phyloP scores from a whole-genome alignment of 2,888 invertebrate genomes.

The Standfussiana lucernea region DNA sequence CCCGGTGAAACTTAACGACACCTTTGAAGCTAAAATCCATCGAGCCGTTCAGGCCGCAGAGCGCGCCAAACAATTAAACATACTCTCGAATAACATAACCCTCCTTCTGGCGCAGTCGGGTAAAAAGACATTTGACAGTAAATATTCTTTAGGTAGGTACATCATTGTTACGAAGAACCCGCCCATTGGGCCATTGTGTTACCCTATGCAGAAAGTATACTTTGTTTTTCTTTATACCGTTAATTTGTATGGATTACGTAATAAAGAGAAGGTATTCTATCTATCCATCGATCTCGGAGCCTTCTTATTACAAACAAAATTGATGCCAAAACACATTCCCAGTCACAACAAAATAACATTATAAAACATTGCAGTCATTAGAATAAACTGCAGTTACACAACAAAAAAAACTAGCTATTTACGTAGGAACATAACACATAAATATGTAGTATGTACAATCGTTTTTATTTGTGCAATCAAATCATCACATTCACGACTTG shows the following conservation, averaged over 20 bases:
- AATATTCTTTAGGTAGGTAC: background rate
- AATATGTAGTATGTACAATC: conserved; percentile 24
- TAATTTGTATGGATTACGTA: background rate
- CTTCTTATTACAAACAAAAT: background rate
- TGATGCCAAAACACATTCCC: background rate
- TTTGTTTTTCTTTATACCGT: no score
- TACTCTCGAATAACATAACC: no score
- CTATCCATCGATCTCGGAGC: background rate
- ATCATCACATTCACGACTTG: conserved; percentile 21
- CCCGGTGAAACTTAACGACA: no score
- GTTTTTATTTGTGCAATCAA: conserved; percentile 55
- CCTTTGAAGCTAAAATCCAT: no score
- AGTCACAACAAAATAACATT: conserved; percentile 21
- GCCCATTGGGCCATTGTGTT: background rate
- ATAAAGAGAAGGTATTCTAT: background rate
- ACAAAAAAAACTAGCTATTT: conserved; percentile 33
- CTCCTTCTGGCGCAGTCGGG: no score
- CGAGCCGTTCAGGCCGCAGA: no score
- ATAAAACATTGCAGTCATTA: conserved; percentile 14
- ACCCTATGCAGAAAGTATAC: background rate
- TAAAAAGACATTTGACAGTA: background rate
- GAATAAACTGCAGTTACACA: conserved; percentile 46
- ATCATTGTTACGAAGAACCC: no score
- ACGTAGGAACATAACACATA: conserved; percentile 32
- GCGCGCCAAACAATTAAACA: no score